phyloP scores from a whole-genome alignment of 2,888 invertebrate genomes.

The Sphinx pinastri region DNA sequence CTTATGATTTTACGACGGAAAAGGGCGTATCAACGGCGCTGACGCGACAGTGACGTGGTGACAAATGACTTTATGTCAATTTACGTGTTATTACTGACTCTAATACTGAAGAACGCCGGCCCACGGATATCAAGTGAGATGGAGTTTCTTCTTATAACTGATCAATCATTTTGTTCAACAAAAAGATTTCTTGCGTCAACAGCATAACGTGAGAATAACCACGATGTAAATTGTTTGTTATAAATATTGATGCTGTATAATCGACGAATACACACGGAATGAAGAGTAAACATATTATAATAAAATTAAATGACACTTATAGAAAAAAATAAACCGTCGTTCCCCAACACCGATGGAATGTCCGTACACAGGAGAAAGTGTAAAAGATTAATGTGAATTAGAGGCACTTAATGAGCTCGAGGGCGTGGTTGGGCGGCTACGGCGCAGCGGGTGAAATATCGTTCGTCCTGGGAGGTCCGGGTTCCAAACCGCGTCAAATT shows the following conservation, averaged over 20 bases:
- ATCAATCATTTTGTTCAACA: slow-evolving; percentile 50
- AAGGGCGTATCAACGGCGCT: slow-evolving; percentile 70
- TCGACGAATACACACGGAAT: slow-evolving; percentile 6
- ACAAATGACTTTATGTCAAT: slow-evolving; percentile 68
- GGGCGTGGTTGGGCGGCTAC: slow-evolving; percentile 71
- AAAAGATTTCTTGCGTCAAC: slow-evolving; percentile 48
- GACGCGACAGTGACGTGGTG: slow-evolving; percentile 72
- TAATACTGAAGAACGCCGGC: slow-evolving; percentile 34
- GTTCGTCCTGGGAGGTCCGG: slow-evolving; percentile 79
- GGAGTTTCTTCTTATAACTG: slow-evolving; percentile 42
- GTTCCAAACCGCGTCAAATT: slow-evolving; percentile 67
- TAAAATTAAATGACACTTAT: slow-evolving; percentile 18
- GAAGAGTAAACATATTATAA: slow-evolving; percentile 8
- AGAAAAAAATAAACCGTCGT: slow-evolving; percentile 16
- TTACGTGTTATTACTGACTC: slow-evolving; percentile 46
- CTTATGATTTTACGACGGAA: slow-evolving; percentile 60
- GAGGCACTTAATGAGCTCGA: slow-evolving; percentile 75
- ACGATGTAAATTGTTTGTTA: slow-evolving; percentile 23
- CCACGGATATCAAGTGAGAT: slow-evolving; percentile 2
- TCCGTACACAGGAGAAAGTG: slow-evolving; percentile 51
- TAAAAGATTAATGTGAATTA: slow-evolving; percentile 75
- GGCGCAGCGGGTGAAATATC: slow-evolving; percentile 74
- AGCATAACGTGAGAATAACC: slow-evolving; percentile 44
- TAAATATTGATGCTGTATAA: neutral
- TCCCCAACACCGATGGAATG: slow-evolving; percentile 35